A percentile compares a stretch with the other conserved stretches of the same genome.
Evolutionary conservation across 2,797 vertebrate species (phyloP).

Genomic region (Etheostoma perlongum): DNA sequence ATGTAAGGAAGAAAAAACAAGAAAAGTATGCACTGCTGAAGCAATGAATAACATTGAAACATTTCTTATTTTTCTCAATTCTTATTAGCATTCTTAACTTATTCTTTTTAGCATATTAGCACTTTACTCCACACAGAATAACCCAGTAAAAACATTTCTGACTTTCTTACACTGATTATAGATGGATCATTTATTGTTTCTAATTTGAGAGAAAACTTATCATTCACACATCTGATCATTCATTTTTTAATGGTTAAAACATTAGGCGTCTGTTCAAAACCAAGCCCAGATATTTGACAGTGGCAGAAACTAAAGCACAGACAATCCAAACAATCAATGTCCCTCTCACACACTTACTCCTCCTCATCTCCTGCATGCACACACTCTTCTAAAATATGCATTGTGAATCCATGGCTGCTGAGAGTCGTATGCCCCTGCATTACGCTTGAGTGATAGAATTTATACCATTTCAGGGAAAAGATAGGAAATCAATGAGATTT

Average conservation of each 20-base stretch:
- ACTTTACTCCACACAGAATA: conserved; percentile 1
- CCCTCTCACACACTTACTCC: conserved; percentile 10
- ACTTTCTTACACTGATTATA: neutral
- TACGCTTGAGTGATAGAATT: conserved; percentile 73
- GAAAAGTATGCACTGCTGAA: neutral
- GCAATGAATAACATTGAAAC: too few species aligned
- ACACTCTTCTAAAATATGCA: conserved; percentile 67
- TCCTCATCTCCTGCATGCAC: conserved; percentile 3
- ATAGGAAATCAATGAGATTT: conserved; percentile 72
- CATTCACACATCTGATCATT: conserved; percentile 38
- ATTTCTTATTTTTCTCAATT: too few species aligned
- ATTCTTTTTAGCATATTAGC: too few species aligned
- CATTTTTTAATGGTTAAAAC: conserved; percentile 30
- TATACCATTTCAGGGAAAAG: conserved; percentile 63
- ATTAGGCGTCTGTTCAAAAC: conserved; percentile 49
- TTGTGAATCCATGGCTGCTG: conserved; percentile 56
- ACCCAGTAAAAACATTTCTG: neutral
- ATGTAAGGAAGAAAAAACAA: conserved; percentile 27
- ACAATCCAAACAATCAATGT: conserved; percentile 67
- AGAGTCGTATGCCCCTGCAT: conserved; percentile 54
- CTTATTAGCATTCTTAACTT: too few species aligned
- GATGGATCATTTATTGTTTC: conserved; percentile 31
- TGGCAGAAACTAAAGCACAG: conserved; percentile 39
- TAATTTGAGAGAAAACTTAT: conserved; percentile 19
- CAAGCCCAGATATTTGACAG: conserved; percentile 48